Evolutionary conservation across 2,113 vertebrate genomes (phyloP), one percentile per base, ranked within the genome.

Genomic region (Apeltes quadracus): DNA sequence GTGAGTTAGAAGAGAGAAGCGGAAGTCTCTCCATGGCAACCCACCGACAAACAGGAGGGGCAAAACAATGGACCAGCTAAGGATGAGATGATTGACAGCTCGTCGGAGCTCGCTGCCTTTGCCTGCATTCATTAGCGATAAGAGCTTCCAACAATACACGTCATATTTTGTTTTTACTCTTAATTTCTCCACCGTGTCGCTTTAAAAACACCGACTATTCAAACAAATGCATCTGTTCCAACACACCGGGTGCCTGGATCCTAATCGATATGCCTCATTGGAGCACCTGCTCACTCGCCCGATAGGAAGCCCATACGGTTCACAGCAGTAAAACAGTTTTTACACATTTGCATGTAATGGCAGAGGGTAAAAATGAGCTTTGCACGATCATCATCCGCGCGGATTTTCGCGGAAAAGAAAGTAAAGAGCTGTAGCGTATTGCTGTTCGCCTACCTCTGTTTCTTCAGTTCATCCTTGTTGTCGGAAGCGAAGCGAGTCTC

Each of bases 21-120:
- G 88, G 85, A 88, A 88, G 81, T 25, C 75, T 83, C 84, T 83
- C 85, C 83, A 84, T 78, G 82, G 87, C 22, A 84, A 90, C 90
- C 68, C 83, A 76, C 65, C 86, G 68, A 74, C 80, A 84, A 82
- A 84, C 77, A 68, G 82, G 67, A 78, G 50, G 78, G 56, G 72
- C 41, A n/a, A 84, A 84, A 89, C 84, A 85, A 89, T 82, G 69
- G 87, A 65, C 59, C 12, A 20, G 69, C 59, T 58, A 41, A 48
- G 78, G 81, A 67, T 62, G 63, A 48, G 29, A 67, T 88, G 84
- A 91, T 85, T 89, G 88, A 82, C 84, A 87, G 78, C 46, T 76
- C 63, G 69, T n/a, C 64, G 83, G 48, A 36, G 75, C 72, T 80
- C 43, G 46, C 62, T 22, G 65, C 69, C 36, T 36, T 12, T 22